Base-by-base conservation (phyloP, 1,140 invertebrate genomes). In the Microvelia longipes region DNA sequence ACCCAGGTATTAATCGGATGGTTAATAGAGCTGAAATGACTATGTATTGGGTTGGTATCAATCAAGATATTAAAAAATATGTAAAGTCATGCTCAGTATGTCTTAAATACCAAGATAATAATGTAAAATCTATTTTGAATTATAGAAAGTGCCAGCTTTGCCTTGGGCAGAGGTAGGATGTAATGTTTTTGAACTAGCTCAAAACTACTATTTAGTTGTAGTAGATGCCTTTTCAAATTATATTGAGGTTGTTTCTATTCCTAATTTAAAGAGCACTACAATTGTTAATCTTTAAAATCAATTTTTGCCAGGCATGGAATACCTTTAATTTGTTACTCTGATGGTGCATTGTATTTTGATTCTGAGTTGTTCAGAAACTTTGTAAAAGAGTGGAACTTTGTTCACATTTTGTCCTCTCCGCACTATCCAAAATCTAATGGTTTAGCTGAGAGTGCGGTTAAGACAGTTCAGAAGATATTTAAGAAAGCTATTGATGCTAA, bases 151-250 rank as follows among this genome's bases (percentile, higher is more conserved):
- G 28, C 68, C 60, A 26, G 26, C 50, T 14, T 69, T 63, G n/a
- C 68, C 68, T 62, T 69, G 50, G 50, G 28, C 24, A 27, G 50
- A 64, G 68, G 68, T 69, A 15, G 27, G 61, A n/a, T 30, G 50
- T 30, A 60, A 69, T 65, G 63, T 65, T 65, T 65, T 29, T 69
- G 50, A 69, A 63, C 26, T 69, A 13, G 5, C 61, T 26, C 26
- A 64, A 14, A 35, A 27, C 15, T 27, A 69, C 29, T 69, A 69
- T 29, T 62, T 69, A 64, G 50, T 69, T 61, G 30, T 69, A 26
- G 68, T 69, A 28, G 68, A 69, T 69, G 68, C 68, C n/a, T 35
- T 69, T 14, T 50, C 28, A 27, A 69, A 69, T 27, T 69, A 64
- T 27, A 62, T 64, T 27, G 68, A 69, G 61, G 25, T 62, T 50